A percentile compares a stretch with the other conserved stretches of the same genome.
Evolutionary conservation across 37 sponge, comb jelly and placozoan species (phyloP).

Genomic region (Dysidea cf. avara): DNA sequence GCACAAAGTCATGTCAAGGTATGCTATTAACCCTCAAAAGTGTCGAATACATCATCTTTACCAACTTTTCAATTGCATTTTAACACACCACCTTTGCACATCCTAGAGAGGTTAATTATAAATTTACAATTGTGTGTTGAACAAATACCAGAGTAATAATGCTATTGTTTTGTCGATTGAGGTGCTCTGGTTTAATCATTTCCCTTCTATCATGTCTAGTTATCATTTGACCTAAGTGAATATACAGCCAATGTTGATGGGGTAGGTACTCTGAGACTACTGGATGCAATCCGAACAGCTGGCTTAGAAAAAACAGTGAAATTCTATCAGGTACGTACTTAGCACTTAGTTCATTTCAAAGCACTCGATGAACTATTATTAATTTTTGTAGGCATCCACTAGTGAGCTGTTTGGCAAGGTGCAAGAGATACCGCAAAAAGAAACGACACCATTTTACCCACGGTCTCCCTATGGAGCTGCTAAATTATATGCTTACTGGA

Average conservation of each 20-base stretch:
- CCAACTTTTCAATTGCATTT: too few relatives aligned
- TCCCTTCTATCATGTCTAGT: slow-evolving; percentile 14
- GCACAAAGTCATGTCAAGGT: slow-evolving; percentile 95
- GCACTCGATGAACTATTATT: background rate
- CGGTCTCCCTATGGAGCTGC: slow-evolving; percentile 94
- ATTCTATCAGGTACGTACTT: slow-evolving; percentile 73
- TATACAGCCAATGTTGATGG: slow-evolving; percentile 93
- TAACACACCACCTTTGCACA: too few relatives aligned
- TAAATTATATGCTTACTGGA: slow-evolving; percentile 92
- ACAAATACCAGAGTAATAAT: background rate
- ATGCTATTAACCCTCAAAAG: background rate
- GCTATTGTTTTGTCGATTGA: background rate
- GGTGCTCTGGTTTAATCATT: background rate
- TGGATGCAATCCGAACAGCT: slow-evolving; percentile 86
- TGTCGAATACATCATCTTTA: too few relatives aligned
- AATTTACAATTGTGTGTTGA: background rate
- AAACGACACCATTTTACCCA: slow-evolving; percentile 96
- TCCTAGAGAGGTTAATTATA: background rate
- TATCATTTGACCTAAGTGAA: slow-evolving; percentile 90
- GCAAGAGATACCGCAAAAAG: slow-evolving; percentile 88
- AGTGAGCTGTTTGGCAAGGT: slow-evolving; percentile 91
- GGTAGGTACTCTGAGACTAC: slow-evolving; percentile 79
- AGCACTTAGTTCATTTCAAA: background rate
- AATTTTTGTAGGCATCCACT: slow-evolving; percentile 81
- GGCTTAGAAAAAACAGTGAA: slow-evolving; percentile 55